Evolutionary conservation across 2,797 vertebrate species (phyloP).

Genomic region (Diceros bicornis): DNA sequence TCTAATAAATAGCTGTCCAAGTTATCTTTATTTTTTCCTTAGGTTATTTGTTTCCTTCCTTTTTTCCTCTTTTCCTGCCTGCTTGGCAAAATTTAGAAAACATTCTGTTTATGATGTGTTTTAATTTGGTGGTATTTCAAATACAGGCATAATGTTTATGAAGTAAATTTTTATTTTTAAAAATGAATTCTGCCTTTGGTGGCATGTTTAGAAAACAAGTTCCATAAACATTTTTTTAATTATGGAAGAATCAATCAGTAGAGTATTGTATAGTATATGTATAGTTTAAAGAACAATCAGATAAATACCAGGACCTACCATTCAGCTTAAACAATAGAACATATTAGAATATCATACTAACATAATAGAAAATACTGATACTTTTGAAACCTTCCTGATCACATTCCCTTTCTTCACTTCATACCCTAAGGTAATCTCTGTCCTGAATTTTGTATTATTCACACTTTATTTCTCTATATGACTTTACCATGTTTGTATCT

Average conservation of each 20-base stretch:
- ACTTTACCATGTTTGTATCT: not conserved
- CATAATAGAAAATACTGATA: no score
- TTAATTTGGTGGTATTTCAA: not conserved
- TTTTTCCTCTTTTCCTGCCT: not conserved
- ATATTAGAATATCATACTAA: not conserved
- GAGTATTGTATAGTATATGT: not conserved
- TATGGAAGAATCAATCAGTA: not conserved
- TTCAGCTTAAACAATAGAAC: not conserved
- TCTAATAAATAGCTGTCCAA: not conserved
- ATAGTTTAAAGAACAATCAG: not conserved
- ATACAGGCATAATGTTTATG: not conserved
- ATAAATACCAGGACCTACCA: not conserved
- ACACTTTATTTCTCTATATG: not conserved
- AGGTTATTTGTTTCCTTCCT: not conserved
- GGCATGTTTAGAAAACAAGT: not conserved
- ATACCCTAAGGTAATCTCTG: not conserved
- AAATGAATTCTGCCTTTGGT: constrained; percentile 18
- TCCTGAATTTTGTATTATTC: not conserved
- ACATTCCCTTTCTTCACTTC: not conserved
- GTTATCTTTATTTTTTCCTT: not conserved
- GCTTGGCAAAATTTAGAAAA: not conserved
- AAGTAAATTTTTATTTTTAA: constrained; percentile 27
- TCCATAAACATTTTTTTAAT: not conserved
- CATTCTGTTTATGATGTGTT: not conserved
- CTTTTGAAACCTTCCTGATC: not conserved